Conservation (phyloP, 2,888 invertebrate species). For the Scaptomyza reducta region DNA sequence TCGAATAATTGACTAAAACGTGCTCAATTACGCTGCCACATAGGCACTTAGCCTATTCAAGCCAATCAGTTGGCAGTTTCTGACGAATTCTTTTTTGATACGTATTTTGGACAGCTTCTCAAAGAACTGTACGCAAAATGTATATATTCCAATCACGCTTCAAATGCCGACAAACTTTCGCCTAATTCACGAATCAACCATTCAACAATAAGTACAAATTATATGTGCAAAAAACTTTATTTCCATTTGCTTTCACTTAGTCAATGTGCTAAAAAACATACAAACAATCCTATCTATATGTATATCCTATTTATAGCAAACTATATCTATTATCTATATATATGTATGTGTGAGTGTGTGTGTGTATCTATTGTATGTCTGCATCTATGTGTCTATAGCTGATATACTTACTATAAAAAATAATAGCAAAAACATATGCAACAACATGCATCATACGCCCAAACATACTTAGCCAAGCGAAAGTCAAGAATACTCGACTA, state of each 20-base stretch:
- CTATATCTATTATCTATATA: constrained; percentile 20
- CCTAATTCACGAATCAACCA: constrained; percentile 62
- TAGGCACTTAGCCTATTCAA: constrained; percentile 8
- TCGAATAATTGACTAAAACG: constrained; percentile 50
- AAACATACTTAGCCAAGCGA: constrained; percentile 24
- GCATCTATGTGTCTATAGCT: constrained; percentile 20
- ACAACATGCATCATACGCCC: constrained; percentile 35
- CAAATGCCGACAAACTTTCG: constrained; percentile 44
- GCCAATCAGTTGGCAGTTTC: constrained; percentile 10
- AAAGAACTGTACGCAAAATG: constrained; percentile 32
- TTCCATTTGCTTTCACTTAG: constrained; percentile 50
- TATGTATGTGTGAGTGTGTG: constrained; percentile 21
- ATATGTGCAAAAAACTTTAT: constrained; percentile 48
- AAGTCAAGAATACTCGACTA: background rate
- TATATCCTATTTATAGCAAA: constrained; percentile 17
- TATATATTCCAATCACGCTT: constrained; percentile 54
- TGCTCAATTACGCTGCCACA: constrained; percentile 44
- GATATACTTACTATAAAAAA: constrained; percentile 12
- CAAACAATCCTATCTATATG: constrained; percentile 8
- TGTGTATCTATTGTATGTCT: constrained; percentile 14
- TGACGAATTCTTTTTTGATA: background rate
- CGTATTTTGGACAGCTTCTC: constrained; percentile 37
- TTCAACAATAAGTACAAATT: constrained; percentile 58
- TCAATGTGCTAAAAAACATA: constrained; percentile 31
- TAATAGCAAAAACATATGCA: constrained; percentile 12